Conservation (phyloP, 2,797 vertebrate genomes). For the Alcedo quadribrachys region DNA sequence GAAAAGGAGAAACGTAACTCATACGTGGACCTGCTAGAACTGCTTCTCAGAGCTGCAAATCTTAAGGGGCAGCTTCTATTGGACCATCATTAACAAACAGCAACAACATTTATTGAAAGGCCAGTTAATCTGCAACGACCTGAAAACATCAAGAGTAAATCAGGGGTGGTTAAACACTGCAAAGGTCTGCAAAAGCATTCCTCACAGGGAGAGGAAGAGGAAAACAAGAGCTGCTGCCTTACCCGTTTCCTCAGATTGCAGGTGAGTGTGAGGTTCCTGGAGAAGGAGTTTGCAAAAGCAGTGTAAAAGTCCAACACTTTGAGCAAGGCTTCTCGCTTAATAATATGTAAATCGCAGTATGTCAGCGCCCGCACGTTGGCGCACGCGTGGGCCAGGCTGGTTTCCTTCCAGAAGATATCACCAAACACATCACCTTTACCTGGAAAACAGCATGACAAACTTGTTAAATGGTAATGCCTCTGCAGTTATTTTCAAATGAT, state of each 20-base stretch:
- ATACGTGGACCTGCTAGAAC: not conserved
- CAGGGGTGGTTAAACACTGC: not conserved
- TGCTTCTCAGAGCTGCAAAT: conserved; percentile 9
- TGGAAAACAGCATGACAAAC: conserved; percentile 68
- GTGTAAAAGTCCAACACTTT: conserved; percentile 97
- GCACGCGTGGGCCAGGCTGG: conserved; percentile 90
- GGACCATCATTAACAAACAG: conserved; percentile 1
- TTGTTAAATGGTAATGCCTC: not conserved
- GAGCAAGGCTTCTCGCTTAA: conserved; percentile 92
- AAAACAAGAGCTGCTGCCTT: conserved; percentile 46
- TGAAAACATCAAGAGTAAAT: not conserved
- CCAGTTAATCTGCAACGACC: conserved; percentile 20
- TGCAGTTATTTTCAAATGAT: not conserved
- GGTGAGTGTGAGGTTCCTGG: conserved; percentile 94
- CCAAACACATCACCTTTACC: conserved; percentile 98
- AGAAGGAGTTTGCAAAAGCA: conserved; percentile 95
- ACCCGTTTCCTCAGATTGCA: conserved; percentile 96
- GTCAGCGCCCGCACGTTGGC: conserved; percentile 95
- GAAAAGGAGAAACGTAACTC: conserved; percentile 3
- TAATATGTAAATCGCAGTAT: conserved; percentile 96
- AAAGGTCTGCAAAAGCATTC: not conserved
- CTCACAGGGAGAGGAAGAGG: not conserved
- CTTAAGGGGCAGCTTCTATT: not conserved
- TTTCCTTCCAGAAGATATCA: conserved; percentile 97
- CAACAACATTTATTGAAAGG: not conserved